Conservation (phyloP, 2,888 invertebrate genomes). For the Elysia crispata region DNA sequence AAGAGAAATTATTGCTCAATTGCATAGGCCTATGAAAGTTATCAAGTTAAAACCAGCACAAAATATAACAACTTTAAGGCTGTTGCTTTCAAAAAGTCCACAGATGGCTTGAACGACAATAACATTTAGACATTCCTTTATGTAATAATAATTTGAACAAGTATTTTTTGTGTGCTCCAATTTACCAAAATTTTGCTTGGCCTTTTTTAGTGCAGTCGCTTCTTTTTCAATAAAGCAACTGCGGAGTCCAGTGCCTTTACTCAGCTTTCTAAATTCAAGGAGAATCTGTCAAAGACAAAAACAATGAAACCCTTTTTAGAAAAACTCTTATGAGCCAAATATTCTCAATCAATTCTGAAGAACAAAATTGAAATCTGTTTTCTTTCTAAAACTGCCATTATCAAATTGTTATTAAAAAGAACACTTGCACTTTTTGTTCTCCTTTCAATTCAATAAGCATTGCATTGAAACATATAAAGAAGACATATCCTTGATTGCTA, state of each 20-base stretch:
- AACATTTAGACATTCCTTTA: not conserved
- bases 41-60: no score
- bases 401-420: no score
- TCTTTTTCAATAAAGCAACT: slow-evolving; percentile 89
- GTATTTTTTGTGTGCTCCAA: not conserved
- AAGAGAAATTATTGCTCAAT: no score
- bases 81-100: no score
- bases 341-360: no score
- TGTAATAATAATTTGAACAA: not conserved
- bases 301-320: not conserved
- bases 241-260: slow-evolving; percentile 86
- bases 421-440: no score
- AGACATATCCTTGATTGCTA: not conserved
- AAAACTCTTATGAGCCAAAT: not conserved
- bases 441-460: no score
- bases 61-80: no score
- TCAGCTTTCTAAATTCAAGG: slow-evolving; percentile 86
- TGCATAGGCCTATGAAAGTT: no score
- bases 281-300: slow-evolving; percentile 62
- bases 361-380: no score
- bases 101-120: no score
- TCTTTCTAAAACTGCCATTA: no score
- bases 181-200: slow-evolving; percentile 87
- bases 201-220: slow-evolving; percentile 83
- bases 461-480: not conserved